A percentile compares a stretch with the other conserved stretches of the same genome.
Conservation (phyloP, 2,113 vertebrate genomes). For the Tetraodon nigroviridis region DNA sequence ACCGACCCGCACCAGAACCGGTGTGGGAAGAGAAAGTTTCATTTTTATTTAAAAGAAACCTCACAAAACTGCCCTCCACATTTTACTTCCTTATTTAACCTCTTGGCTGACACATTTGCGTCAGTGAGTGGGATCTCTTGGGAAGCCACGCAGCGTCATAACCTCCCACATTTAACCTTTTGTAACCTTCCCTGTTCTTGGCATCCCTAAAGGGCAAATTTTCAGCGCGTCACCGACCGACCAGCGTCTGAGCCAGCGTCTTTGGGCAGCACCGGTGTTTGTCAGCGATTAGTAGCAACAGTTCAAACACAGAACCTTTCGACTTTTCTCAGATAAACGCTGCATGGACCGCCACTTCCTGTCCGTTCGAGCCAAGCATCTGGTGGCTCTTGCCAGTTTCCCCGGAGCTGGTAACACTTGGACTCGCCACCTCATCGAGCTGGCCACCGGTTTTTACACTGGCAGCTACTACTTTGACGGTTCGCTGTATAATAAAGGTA, state of each 20-base stretch:
- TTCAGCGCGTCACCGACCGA: too few species aligned
- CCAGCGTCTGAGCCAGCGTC: neutral
- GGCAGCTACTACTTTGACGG: conserved; percentile 99
- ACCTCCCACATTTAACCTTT: neutral
- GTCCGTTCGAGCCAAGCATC: conserved; percentile 79
- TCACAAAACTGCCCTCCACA: too few species aligned
- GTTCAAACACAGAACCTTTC: conserved; percentile 1
- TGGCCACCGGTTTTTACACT: conserved; percentile 93
- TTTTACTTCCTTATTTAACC: neutral
- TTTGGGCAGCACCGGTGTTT: neutral
- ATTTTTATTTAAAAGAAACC: too few species aligned
- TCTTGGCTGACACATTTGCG: neutral
- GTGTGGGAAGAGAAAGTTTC: too few species aligned
- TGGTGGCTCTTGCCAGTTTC: conserved; percentile 92
- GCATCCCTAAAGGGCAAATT: too few species aligned
- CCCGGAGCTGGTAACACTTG: conserved; percentile 97
- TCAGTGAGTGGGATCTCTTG: neutral
- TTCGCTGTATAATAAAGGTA: conserved; percentile 98
- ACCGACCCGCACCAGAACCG: too few species aligned
- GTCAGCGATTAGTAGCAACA: neutral
- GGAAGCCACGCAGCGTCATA: too few species aligned
- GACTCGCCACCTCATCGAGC: conserved; percentile 93
- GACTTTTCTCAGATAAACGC: conserved; percentile 82
- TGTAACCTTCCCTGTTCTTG: neutral
- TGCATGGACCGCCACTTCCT: conserved; percentile 96